Conservation (phyloP, 2,888 invertebrate genomes). For the Folsomia candida region DNA sequence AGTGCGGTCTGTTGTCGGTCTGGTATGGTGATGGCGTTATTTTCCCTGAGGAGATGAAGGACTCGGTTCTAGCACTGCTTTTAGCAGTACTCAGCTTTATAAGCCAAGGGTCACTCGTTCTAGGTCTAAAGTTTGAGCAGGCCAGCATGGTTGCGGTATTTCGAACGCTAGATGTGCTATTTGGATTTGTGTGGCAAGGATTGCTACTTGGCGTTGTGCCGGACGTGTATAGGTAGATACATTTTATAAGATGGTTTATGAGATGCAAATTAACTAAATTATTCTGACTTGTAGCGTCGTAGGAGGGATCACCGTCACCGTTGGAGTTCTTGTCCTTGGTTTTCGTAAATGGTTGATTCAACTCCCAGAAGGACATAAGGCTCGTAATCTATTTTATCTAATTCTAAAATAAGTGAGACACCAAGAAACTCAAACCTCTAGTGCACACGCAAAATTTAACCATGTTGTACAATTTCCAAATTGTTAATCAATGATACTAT, state of each 20-base stretch:
- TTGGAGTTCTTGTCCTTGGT: conserved; percentile 39
- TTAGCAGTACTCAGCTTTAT: conserved; percentile 36
- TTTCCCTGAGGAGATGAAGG: conserved; percentile 20
- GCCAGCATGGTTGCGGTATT: conserved; percentile 56
- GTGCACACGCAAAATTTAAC: no score
- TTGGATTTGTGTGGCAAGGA: conserved; percentile 40
- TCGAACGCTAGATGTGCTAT: conserved; percentile 37
- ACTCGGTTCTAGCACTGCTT: conserved; percentile 28
- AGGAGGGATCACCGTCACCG: conserved; percentile 41
- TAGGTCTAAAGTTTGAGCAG: conserved; percentile 41
- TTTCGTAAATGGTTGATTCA: conserved; percentile 42
- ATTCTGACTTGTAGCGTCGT: conserved; percentile 24
- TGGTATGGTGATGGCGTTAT: conserved; percentile 22
- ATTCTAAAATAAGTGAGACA: not conserved
- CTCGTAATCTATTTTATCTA: conserved; percentile 20
- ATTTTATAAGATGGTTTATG: not conserved
- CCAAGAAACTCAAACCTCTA: no score
- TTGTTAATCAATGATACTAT: no score
- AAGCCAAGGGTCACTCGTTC: conserved; percentile 40
- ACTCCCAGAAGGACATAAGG: conserved; percentile 25
- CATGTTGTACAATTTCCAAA: no score
- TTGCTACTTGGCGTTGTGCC: conserved; percentile 32
- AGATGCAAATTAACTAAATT: not conserved
- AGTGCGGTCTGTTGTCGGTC: conserved; percentile 30
- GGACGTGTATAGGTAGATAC: conserved; percentile 33